Evolutionary conservation across 2,113 vertebrate genomes (phyloP).

Genomic region (Psettodes erumei): DNA sequence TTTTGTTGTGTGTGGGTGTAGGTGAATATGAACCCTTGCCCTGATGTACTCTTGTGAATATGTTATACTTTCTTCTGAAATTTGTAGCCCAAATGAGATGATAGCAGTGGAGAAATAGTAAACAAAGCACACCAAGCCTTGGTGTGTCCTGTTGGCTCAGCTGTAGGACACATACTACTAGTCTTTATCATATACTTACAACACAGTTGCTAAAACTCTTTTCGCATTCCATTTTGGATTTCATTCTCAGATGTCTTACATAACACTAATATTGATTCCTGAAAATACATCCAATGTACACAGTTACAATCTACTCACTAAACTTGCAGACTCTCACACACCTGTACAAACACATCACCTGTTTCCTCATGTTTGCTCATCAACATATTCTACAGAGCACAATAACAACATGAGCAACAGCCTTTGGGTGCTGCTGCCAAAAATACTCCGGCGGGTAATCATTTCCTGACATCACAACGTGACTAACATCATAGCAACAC

Average conservation of each 20-base stretch:
- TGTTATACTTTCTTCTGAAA: slow-evolving; percentile 5
- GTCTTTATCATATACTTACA: neutral
- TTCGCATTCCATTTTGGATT: neutral
- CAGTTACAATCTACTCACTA: neutral
- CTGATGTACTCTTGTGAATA: slow-evolving; percentile 4
- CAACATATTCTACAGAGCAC: slow-evolving; percentile 37
- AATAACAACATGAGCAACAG: slow-evolving; percentile 58
- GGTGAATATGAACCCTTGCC: slow-evolving; percentile 15
- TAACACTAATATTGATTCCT: slow-evolving; percentile 21
- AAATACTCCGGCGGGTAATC: slow-evolving; percentile 55
- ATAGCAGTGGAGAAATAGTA: neutral
- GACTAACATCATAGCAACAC: slow-evolving; percentile 47
- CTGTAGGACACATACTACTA: neutral
- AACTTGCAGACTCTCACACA: neutral
- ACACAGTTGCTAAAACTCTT: neutral
- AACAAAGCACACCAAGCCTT: slow-evolving; percentile 10
- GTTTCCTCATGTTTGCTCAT: slow-evolving; percentile 38
- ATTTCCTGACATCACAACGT: slow-evolving; percentile 39
- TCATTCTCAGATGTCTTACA: neutral
- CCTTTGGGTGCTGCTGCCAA: slow-evolving; percentile 64
- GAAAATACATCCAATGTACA: neutral
- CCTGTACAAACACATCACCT: slow-evolving; percentile 9
- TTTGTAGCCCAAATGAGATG: neutral
- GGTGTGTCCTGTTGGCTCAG: neutral
- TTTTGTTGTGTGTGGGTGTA: slow-evolving; percentile 29